phyloP scores from a whole-genome alignment of 2,888 invertebrate genomes.

The Drosophila sordidula region DNA sequence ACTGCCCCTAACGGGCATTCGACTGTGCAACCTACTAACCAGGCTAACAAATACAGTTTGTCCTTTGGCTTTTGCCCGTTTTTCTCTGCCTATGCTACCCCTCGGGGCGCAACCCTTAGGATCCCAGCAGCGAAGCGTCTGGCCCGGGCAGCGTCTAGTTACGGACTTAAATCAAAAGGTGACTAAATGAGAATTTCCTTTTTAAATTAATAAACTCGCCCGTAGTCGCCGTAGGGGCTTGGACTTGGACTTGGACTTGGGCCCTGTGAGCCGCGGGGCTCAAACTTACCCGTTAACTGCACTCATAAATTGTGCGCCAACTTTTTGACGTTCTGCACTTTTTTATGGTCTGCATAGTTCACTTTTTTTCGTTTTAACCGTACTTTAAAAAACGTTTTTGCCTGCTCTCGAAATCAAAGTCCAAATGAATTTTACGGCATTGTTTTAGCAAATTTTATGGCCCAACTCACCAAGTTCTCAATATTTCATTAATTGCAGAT shows the following conservation, averaged over 20 bases:
- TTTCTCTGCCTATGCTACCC: background rate
- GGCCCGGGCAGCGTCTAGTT: constrained; percentile 1
- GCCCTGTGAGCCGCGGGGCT: constrained; percentile 19
- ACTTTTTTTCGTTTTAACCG: constrained; percentile 27
- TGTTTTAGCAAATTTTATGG: constrained; percentile 23
- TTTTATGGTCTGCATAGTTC: constrained; percentile 62
- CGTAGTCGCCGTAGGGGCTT: constrained; percentile 23
- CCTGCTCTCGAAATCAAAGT: constrained; percentile 19
- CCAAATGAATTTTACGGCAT: constrained; percentile 25
- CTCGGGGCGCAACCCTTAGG: constrained; percentile 7
- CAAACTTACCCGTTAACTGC: constrained; percentile 74
- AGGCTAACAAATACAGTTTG: constrained; percentile 14
- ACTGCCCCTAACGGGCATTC: constrained; percentile 18
- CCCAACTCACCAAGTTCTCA: constrained; percentile 16
- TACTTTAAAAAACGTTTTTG: constrained; percentile 16
- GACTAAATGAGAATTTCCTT: constrained; percentile 84
- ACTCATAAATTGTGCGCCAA: constrained; percentile 75
- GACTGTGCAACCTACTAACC: constrained; percentile 36
- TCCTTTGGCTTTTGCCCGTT: background rate
- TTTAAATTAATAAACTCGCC: constrained; percentile 83
- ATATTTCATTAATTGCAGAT: constrained; percentile 36
- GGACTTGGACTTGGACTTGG: constrained; percentile 29
- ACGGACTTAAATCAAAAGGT: constrained; percentile 79
- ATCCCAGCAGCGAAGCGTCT: constrained; percentile 18
- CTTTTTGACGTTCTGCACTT: constrained; percentile 72